phyloP scores from a whole-genome alignment of 2,888 invertebrate species.

The Apamea monoglypha region DNA sequence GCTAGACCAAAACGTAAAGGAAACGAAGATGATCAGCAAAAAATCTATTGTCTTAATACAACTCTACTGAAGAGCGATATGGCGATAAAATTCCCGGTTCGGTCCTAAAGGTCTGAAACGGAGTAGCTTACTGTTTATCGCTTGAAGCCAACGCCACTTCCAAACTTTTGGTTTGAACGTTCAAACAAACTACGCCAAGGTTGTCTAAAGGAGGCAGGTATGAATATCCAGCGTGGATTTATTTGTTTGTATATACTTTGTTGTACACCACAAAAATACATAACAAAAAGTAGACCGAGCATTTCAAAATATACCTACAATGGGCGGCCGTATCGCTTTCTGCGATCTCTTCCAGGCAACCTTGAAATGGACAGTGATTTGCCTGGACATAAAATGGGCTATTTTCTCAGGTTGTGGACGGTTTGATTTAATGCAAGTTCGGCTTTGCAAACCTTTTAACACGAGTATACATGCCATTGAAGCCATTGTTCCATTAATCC shows the following conservation, averaged over 20 bases:
- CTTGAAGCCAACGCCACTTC: slow-evolving; percentile 20
- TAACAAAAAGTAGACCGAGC: too few relatives aligned
- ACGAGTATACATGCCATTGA: too few relatives aligned
- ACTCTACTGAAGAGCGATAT: slow-evolving; percentile 19
- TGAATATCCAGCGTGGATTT: not conserved
- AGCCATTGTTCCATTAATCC: not conserved
- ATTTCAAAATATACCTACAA: too few relatives aligned
- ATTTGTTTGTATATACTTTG: not conserved
- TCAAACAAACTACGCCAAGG: slow-evolving; percentile 11
- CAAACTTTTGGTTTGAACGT: slow-evolving; percentile 26
- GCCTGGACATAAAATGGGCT: too few relatives aligned
- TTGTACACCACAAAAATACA: too few relatives aligned
- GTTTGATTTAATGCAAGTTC: not conserved
- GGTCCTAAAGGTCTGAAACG: not conserved
- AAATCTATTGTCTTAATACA: slow-evolving; percentile 21
- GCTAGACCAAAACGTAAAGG: slow-evolving; percentile 43
- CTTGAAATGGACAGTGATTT: too few relatives aligned
- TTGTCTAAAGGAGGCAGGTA: too few relatives aligned
- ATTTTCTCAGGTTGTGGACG: not conserved
- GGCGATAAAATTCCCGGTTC: slow-evolving; percentile 31
- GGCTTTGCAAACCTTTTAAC: not conserved
- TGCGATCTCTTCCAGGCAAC: too few relatives aligned
- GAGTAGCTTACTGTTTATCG: slow-evolving; percentile 17
- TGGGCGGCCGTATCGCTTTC: too few relatives aligned
- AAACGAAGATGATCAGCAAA: slow-evolving; percentile 23